These are phyloP conservation scores for Nomia melanderi DNA, from an alignment of 1,140 invertebrate genomes.

Conservation along the genomic window DNA sequence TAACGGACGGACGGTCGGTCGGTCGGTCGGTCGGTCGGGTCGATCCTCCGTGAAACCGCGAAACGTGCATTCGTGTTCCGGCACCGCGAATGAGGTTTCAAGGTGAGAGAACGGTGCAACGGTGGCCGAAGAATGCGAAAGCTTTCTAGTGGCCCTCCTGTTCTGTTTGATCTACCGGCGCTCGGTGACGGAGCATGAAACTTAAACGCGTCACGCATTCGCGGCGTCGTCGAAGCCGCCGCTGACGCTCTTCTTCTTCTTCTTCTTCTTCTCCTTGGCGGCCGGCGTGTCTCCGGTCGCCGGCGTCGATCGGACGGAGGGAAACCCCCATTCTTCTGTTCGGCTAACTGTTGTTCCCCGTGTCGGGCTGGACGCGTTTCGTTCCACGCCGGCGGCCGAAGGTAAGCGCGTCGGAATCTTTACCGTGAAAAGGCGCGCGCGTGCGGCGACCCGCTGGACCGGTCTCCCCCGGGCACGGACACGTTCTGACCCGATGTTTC, in stretches of 20 bases:
- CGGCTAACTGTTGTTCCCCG: background rate
- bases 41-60: constrained; percentile 24
- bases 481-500: background rate
- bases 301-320: background rate
- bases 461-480: background rate
- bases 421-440: background rate
- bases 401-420: constrained; percentile 11
- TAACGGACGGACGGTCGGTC: constrained; percentile 14
- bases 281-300: no score
- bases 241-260: no score
- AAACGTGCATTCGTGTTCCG: constrained; percentile 38
- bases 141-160: constrained; percentile 30
- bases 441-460: constrained; percentile 1
- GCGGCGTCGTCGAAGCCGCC: background rate
- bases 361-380: background rate
- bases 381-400: background rate
- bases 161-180: constrained; percentile 13
- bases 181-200: constrained; percentile 13
- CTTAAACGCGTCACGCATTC: constrained; percentile 12
- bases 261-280: no score
- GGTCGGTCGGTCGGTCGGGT: background rate
- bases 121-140: constrained; percentile 14
- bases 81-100: constrained; percentile 35
- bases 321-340: background rate
- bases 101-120: constrained; percentile 40